Percentiles rank a stretch among this genome's conserved stretches.
phyloP scores from a whole-genome alignment of 2,888 invertebrate species.

The Cantharis flavilabris region DNA sequence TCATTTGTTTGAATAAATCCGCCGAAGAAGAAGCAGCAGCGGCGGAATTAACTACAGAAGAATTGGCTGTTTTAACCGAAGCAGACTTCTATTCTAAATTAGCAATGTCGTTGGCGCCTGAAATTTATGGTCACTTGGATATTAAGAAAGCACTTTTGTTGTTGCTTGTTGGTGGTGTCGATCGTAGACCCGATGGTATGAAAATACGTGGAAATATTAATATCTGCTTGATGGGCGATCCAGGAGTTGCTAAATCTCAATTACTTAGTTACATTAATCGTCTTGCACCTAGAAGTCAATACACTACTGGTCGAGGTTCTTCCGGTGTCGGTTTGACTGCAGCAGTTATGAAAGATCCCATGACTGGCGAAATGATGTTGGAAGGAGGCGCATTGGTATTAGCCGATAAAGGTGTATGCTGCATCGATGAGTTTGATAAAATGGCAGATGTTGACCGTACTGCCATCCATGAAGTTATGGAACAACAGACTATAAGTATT shows the following conservation, averaged over 20 bases:
- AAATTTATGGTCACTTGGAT: constrained; percentile 98
- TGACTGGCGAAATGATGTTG: constrained; percentile 96
- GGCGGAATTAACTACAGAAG: constrained; percentile 81
- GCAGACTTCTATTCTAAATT: constrained; percentile 92
- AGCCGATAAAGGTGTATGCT: constrained; percentile 96
- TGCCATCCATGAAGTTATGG: constrained; percentile 98
- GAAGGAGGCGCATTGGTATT: constrained; percentile 96
- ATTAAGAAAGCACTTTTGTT: constrained; percentile 96
- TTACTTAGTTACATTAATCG: constrained; percentile 92
- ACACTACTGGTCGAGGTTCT: constrained; percentile 95
- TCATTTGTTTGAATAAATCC: constrained; percentile 82
- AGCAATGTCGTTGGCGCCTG: constrained; percentile 93
- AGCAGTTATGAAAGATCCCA: constrained; percentile 95
- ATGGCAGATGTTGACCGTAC: constrained; percentile 96
- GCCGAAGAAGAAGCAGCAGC: constrained; percentile 76
- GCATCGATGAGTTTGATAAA: constrained; percentile 99
- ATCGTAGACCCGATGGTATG: constrained; percentile 89
- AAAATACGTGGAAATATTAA: constrained; percentile 97
- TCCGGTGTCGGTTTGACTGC: constrained; percentile 99
- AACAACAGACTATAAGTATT: constrained; percentile 99
- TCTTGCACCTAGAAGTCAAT: constrained; percentile 89
- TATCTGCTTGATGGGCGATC: constrained; percentile 99
- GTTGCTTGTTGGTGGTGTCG: constrained; percentile 90
- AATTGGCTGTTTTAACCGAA: constrained; percentile 77
- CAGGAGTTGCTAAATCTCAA: constrained; percentile 99